phyloP scores from a whole-genome alignment of 2,113 vertebrate species.

The Lagopus muta region DNA sequence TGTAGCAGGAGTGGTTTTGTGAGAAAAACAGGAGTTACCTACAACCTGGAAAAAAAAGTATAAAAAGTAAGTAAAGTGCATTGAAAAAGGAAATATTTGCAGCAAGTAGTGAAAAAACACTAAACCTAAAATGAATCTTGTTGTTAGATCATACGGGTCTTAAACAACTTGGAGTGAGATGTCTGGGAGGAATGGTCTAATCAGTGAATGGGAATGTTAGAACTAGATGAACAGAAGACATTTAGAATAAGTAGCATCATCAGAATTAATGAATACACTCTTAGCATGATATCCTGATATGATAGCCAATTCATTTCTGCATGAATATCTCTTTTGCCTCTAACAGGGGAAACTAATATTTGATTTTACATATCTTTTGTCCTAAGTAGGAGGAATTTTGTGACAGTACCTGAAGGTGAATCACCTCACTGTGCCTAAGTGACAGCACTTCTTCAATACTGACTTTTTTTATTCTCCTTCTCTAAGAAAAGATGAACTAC shows the following conservation, averaged over 20 bases:
- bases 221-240: not conserved
- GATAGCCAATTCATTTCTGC: not conserved
- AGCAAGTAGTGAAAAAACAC: not conserved
- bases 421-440: not conserved
- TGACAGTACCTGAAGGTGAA: not conserved
- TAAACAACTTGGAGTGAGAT: not conserved
- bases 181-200: not conserved
- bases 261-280: not conserved
- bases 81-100: not conserved
- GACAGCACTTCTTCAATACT: not conserved
- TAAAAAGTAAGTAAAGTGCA: not conserved
- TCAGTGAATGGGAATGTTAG: not conserved
- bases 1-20: not conserved
- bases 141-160: not conserved
- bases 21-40: not conserved
- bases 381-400: not conserved
- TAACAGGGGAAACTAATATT: not conserved
- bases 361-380: not conserved
- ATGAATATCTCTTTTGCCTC: not conserved
- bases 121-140: not conserved
- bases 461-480: not conserved
- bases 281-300: not conserved
- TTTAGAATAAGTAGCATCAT: not conserved
- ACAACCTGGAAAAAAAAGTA: not conserved
- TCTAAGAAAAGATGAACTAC: not conserved